Evolutionary conservation across 2,797 vertebrate species (phyloP), one percentile per base, ranked within the genome.

Genomic region (Danio jaintianensis): DNA sequence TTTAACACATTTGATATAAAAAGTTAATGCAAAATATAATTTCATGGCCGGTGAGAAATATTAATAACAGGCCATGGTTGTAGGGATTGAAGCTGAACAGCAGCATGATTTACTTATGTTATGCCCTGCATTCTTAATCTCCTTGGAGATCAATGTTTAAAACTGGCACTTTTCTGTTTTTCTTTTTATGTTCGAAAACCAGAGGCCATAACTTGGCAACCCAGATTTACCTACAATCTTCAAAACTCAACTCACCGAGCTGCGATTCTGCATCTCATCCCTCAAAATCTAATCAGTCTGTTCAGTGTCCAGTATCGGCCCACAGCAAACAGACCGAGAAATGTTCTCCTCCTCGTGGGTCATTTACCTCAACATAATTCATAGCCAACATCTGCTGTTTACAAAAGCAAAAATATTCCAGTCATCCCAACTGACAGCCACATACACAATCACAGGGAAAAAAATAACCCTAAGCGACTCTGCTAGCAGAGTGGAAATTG

Each of bases 311-410:
- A 66, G 12, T 73, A 20, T 82, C 38, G 40, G 13, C n/a, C 13
- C 7, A 18, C 15, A 66, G 43, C 67, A 61, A 67, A 53, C 67
- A 66, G 55, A 77, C 22, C 67, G 10, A 36, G 58, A 77, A 78
- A 78, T 55, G 42, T 59, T 64, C 29, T 43, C 22, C 42, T 71
- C 68, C 85, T 83, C 78, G 10, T 47, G 82, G 82, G 80, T 81
- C 53, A 81, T 83, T 83, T 83, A 76, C 61, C 22, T 52, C 66
- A 66, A 80, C 77, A 81, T 81, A 84, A 81, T 84, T 84, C 78
- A 85, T 77, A 77, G 50, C 80, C 72, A 83, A 81, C 82, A 85
- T 81, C 82, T 85, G 80, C 72, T 84, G 82, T 83, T 85, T 85
- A 83, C 82, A 63, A 81, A 79, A 74, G 68, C 55, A 74, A 61